phyloP scores from a whole-genome alignment of 2,888 invertebrate genomes.

The Rhagium mordax region DNA sequence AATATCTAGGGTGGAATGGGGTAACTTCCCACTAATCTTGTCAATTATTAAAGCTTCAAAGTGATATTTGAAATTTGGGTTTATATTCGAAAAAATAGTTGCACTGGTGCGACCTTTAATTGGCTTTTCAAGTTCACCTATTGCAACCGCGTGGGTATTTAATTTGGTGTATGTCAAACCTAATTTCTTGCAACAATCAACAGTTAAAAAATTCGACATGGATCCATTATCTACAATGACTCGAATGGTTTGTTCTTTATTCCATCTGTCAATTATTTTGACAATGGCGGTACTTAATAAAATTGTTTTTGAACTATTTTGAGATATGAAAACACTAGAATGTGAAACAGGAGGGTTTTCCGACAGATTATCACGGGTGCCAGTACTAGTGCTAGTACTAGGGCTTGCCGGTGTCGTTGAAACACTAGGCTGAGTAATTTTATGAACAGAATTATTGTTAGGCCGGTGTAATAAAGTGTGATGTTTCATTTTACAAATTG shows the following conservation, averaged over 20 bases:
- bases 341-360: background rate
- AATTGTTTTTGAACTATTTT: background rate
- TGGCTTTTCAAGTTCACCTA: background rate
- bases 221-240: slow-evolving; percentile 11
- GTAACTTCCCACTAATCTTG: too few relatives aligned
- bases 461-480: slow-evolving; percentile 14
- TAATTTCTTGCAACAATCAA: slow-evolving; percentile 20
- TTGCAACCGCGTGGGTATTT: background rate
- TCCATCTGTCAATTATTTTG: slow-evolving; percentile 12
- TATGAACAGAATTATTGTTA: background rate
- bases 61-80: background rate
- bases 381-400: background rate
- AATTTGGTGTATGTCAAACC: background rate
- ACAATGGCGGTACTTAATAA: slow-evolving; percentile 9
- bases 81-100: background rate
- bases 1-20: too few relatives aligned
- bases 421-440: background rate
- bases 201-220: slow-evolving; percentile 26
- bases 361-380: background rate
- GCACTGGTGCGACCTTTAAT: background rate
- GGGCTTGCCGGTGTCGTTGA: background rate
- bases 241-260: slow-evolving; percentile 12
- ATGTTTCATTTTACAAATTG: slow-evolving; percentile 15
- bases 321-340: background rate
- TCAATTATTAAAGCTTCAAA: too few relatives aligned